Evolutionary conservation across 2,888 invertebrate species (phyloP).

Genomic region (Uropetala carovei): DNA sequence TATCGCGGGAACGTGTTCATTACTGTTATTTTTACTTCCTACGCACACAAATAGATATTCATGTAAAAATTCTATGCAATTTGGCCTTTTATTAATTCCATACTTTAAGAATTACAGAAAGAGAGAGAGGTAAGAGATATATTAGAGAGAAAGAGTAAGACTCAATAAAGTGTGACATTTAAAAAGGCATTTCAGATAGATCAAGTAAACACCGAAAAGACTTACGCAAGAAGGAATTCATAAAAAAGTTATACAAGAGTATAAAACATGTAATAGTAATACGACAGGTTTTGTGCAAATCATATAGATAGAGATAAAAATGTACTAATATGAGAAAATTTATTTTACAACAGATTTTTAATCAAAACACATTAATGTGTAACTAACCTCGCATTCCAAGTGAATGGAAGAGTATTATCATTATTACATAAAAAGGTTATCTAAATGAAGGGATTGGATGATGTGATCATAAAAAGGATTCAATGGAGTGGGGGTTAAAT

Average conservation of each 20-base stretch:
- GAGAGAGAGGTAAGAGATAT: too few relatives aligned
- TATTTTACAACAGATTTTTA: slow-evolving; percentile 53
- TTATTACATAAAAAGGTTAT: slow-evolving; percentile 30
- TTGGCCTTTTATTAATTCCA: background rate
- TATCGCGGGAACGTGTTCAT: too few relatives aligned
- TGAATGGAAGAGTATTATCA: slow-evolving; percentile 53
- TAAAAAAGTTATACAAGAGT: slow-evolving; percentile 45
- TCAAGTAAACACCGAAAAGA: background rate
- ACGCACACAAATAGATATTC: background rate
- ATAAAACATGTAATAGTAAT: slow-evolving; percentile 46
- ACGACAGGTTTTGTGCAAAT: slow-evolving; percentile 53
- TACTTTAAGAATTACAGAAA: slow-evolving; percentile 32
- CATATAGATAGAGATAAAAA: background rate
- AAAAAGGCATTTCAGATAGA: slow-evolving; percentile 15
- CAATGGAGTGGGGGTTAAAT: slow-evolving; percentile 20
- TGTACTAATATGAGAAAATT: slow-evolving; percentile 50
- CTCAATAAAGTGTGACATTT: slow-evolving; percentile 25
- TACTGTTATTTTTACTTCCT: background rate
- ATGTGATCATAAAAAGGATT: slow-evolving; percentile 11
- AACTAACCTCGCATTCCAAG: slow-evolving; percentile 45
- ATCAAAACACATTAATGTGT: slow-evolving; percentile 46
- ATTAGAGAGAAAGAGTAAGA: slow-evolving; percentile 27
- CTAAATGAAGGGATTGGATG: slow-evolving; percentile 30
- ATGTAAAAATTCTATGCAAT: background rate
- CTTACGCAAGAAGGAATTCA: slow-evolving; percentile 34